phyloP scores from a whole-genome alignment of 2,113 vertebrate species.

The Anhinga anhinga region DNA sequence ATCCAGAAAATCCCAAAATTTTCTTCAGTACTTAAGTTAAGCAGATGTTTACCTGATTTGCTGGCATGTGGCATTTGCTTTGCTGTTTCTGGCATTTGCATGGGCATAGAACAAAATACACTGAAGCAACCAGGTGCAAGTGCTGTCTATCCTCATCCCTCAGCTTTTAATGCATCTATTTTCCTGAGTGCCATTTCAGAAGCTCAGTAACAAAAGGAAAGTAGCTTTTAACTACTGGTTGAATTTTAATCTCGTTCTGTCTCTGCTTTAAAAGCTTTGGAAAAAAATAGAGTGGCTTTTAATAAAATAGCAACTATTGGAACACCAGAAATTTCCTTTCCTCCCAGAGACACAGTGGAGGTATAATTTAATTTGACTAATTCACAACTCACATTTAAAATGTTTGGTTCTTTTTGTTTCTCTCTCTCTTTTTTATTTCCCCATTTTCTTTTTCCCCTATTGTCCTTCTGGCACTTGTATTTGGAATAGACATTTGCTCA shows the following conservation, averaged over 20 bases:
- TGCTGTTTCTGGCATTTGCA: background rate
- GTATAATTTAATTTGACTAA: slow-evolving; percentile 36
- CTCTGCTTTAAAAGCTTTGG: slow-evolving; percentile 23
- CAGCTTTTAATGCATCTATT: background rate
- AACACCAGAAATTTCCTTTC: slow-evolving; percentile 29
- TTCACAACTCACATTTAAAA: background rate
- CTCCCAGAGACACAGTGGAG: background rate
- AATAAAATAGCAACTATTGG: slow-evolving; percentile 17
- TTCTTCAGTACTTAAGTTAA: background rate
- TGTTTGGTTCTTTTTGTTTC: background rate
- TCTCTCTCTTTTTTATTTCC: background rate
- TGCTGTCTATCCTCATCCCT: background rate
- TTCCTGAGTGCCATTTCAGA: background rate
- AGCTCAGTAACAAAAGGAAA: background rate
- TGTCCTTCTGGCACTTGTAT: background rate
- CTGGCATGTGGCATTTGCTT: background rate
- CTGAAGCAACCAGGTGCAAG: background rate
- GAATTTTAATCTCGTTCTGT: background rate
- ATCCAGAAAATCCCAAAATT: rapidly evolving
- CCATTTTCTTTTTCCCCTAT: background rate
- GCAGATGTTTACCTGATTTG: background rate
- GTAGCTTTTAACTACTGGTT: slow-evolving; percentile 13
- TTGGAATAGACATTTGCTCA: background rate
- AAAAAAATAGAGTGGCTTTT: slow-evolving; percentile 26
- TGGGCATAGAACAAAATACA: background rate